Percentiles rank a stretch among this genome's conserved stretches.
Evolutionary conservation across 1,140 invertebrate genomes (phyloP).

Genomic region (Ditylenchus dipsaci): DNA sequence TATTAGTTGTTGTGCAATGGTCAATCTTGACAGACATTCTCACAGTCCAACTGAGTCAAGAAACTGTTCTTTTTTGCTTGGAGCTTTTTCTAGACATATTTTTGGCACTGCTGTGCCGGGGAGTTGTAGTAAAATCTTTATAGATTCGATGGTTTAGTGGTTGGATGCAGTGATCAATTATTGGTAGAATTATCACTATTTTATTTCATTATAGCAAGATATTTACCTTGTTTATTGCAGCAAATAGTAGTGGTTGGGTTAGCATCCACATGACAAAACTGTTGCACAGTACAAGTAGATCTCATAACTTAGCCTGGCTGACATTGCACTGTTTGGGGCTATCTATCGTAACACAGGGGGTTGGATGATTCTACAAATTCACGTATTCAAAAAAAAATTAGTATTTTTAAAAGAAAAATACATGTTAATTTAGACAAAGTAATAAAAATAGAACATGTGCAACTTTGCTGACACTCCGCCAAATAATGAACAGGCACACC

Average conservation of each 20-base stretch:
- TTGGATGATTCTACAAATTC: conserved; percentile 50
- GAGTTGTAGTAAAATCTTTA: conserved; percentile 56
- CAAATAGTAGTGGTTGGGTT: conserved; percentile 53
- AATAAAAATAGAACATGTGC: conserved; percentile 17
- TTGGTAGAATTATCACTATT: conserved; percentile 25
- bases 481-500: too few species aligned
- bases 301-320: conserved; percentile 32
- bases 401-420: conserved; percentile 1
- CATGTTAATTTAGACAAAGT: background rate
- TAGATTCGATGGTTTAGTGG: conserved; percentile 56
- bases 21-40: conserved; percentile 46
- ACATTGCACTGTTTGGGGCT: conserved; percentile 30
- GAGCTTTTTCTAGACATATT: conserved; percentile 49
- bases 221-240: conserved; percentile 50
- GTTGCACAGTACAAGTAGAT: conserved; percentile 37
- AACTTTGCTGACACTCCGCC: too few species aligned
- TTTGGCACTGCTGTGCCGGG: conserved; percentile 48
- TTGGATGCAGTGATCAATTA: conserved; percentile 48
- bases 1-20: background rate
- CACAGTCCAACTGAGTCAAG: conserved; percentile 46
- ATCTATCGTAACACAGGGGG: conserved; percentile 47
- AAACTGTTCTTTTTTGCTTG: conserved; percentile 58
- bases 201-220: too few species aligned
- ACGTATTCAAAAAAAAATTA: background rate
- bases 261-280: conserved; percentile 55